Conservation (phyloP, 2,888 invertebrate species). For the Pharmacophagus antenor region DNA sequence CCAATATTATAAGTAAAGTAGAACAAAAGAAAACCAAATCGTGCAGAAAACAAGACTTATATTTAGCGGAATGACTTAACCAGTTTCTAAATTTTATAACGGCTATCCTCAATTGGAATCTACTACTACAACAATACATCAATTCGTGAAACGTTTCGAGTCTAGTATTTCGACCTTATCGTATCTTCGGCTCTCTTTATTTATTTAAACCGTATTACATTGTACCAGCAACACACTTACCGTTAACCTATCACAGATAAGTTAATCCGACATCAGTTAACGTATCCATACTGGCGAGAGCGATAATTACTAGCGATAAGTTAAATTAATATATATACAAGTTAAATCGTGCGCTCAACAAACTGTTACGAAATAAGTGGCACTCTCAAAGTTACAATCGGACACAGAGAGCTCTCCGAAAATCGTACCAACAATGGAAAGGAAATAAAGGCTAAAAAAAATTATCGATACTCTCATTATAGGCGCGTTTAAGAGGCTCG, state of each 20-base stretch:
- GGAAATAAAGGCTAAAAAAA: constrained; percentile 27
- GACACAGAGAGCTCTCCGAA: constrained; percentile 28
- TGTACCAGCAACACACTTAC: neutral
- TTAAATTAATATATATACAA: constrained; percentile 23
- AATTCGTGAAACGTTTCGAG: neutral
- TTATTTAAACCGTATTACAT: neutral
- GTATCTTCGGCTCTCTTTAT: neutral
- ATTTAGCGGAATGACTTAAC: neutral
- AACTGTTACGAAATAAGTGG: constrained; percentile 25
- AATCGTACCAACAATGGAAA: constrained; percentile 30
- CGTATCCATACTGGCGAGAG: neutral
- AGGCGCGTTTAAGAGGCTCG: constrained; percentile 29
- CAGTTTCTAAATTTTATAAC: neutral
- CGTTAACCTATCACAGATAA: constrained; percentile 1
- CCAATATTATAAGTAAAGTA: neutral
- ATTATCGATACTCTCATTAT: constrained; percentile 27
- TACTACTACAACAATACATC: neutral
- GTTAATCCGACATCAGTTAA: constrained; percentile 1
- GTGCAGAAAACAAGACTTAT: neutral
- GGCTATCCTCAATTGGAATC: neutral
- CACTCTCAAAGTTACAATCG: constrained; percentile 24
- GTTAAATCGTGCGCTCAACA: constrained; percentile 7
- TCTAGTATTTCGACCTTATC: neutral
- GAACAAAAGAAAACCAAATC: neutral
- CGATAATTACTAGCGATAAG: constrained; percentile 19